Conservation (phyloP, 2,888 invertebrate species). For the Onchidella celtica region DNA sequence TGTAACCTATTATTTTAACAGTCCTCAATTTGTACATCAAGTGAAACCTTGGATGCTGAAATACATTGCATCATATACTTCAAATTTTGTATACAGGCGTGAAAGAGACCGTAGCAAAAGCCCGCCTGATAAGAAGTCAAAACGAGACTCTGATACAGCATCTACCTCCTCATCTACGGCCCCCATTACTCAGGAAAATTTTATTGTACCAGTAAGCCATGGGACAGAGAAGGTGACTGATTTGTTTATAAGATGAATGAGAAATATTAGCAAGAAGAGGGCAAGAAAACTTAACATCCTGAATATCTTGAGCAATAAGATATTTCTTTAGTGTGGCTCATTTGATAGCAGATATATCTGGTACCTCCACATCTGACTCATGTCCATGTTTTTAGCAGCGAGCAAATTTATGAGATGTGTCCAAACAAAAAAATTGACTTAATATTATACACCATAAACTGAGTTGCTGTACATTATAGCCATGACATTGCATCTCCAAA, state of each 20-base stretch:
- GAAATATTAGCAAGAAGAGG: neutral
- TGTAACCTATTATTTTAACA: no score
- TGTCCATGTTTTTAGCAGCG: no score
- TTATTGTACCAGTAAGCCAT: constrained; percentile 34
- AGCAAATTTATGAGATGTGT: no score
- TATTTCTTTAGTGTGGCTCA: neutral
- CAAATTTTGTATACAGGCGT: no score
- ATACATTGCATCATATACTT: no score
- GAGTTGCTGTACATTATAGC: neutral
- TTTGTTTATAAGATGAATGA: neutral
- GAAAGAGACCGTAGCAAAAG: neutral
- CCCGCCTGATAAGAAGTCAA: constrained; percentile 4
- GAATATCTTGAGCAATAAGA: neutral
- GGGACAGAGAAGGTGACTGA: constrained; percentile 34
- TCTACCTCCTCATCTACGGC: neutral
- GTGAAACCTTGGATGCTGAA: no score
- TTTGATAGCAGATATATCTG: no score
- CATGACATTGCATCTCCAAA: neutral
- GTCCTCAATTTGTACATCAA: no score
- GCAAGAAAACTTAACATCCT: no score
- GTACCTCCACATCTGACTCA: no score
- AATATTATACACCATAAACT: neutral
- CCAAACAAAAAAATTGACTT: neutral
- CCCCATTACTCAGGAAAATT: neutral
- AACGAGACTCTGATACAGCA: neutral